Evolutionary conservation across 2,797 vertebrate species (phyloP), one percentile per base, ranked within the genome.

Genomic region (Acanthiza pusilla): DNA sequence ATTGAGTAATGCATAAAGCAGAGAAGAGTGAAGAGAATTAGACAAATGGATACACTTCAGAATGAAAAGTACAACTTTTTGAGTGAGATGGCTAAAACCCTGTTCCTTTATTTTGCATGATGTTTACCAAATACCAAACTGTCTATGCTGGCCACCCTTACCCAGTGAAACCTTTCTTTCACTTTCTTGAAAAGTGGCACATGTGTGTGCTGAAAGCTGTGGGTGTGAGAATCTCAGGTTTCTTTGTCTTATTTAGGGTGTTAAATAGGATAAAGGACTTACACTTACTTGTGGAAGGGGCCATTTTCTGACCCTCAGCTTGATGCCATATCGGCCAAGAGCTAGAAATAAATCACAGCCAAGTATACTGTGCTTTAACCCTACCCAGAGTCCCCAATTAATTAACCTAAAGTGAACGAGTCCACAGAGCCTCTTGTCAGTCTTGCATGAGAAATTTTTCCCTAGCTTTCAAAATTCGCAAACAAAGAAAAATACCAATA

Each of bases 351-450:
- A 93, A 93, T 93, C 67, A 91, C 25, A 84, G 40, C 3, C 38
- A 65, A 42, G 75, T 38, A 65, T 2, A 36, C 4, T 32, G 16
- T 43, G 72, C 45, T 92, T 87, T 53, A 91, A 85, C 17, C 22
- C 53, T 80, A 43, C 84, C 67, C 65, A 62, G 25, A 93, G 65
- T 87, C 92, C 86, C 85, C 47, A 88, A 11, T 83, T 85, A 93
- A 96, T 93, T 95, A 91, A 93, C 72, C 67, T 91, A 53, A 77
- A 91, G 67, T 50, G 40, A 92, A 88, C 68, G 36, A 61, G 57
- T 63, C 83, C 60, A 66, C 36, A 72, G 83, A 84, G 54, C 6
- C 70, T 93, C 63, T 72, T 79, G 57, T 76, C 81, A 83, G 38
- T 30, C 45, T 68, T 89, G 30, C 53, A 55, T 8, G 12, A 93